Evolutionary conservation across 2,888 invertebrate genomes (phyloP).

Genomic region (Operophtera brumata): DNA sequence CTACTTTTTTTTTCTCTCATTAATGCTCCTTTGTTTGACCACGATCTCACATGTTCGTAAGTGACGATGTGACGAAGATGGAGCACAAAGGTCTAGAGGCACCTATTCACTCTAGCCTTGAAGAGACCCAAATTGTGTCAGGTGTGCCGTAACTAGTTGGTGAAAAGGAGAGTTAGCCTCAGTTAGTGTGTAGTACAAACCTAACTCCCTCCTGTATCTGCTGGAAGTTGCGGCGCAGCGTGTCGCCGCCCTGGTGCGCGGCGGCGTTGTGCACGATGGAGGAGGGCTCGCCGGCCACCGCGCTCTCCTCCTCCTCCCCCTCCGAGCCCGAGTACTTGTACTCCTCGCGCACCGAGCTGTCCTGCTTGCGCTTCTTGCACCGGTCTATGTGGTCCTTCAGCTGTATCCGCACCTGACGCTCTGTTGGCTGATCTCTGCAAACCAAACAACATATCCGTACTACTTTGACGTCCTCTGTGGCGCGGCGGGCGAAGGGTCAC

Average conservation of each 20-base stretch:
- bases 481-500: too few species aligned
- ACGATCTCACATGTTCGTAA: too few species aligned
- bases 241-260: constrained; percentile 91
- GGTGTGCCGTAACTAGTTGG: background rate
- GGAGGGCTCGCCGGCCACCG: constrained; percentile 95
- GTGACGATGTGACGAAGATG: too few species aligned
- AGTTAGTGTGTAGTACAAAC: constrained; percentile 39
- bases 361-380: constrained; percentile 96
- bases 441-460: background rate
- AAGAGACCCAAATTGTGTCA: too few species aligned
- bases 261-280: constrained; percentile 93
- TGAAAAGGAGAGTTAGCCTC: background rate
- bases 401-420: constrained; percentile 98
- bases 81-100: too few species aligned
- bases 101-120: too few species aligned
- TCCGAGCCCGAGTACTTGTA: constrained; percentile 97
- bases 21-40: too few species aligned
- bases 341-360: constrained; percentile 88
- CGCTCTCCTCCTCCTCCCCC: constrained; percentile 97
- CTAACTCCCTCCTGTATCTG: constrained; percentile 92
- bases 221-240: constrained; percentile 97
- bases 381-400: constrained; percentile 99
- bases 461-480: too few species aligned
- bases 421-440: constrained; percentile 96
- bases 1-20: too few species aligned